Evolutionary conservation across 1,140 invertebrate genomes (phyloP).

Genomic region (Gryon sp.): DNA sequence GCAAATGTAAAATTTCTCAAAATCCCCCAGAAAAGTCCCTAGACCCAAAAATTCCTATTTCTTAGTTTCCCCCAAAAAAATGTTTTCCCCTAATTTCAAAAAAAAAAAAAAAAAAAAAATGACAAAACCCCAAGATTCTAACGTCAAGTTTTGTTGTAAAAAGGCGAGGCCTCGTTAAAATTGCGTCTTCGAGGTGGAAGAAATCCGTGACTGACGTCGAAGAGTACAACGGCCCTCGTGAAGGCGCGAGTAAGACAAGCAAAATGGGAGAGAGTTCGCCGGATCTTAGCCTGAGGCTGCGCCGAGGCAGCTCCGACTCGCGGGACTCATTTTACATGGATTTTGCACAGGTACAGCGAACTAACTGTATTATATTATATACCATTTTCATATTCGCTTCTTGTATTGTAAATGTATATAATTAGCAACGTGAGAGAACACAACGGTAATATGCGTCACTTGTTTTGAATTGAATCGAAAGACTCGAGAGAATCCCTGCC

Average conservation of each 20-base stretch:
- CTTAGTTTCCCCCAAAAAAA: too few species aligned
- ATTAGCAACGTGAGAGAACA: constrained; percentile 7
- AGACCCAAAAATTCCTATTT: too few species aligned
- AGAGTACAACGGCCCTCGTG: constrained; percentile 55
- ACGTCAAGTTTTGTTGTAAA: constrained; percentile 45
- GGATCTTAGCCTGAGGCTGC: constrained; percentile 89
- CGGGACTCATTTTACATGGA: constrained; percentile 93
- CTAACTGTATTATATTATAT: too few species aligned
- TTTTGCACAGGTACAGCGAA: constrained; percentile 84
- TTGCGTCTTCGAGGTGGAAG: constrained; percentile 67
- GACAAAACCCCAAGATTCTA: too few species aligned
- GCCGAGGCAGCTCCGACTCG: constrained; percentile 90
- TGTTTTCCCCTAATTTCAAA: too few species aligned
- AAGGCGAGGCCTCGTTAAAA: constrained; percentile 72
- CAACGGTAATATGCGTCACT: constrained; percentile 4
- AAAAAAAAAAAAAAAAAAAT: too few species aligned
- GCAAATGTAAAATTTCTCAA: too few species aligned
- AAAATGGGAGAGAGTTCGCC: constrained; percentile 89
- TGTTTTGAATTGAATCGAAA: constrained; percentile 1
- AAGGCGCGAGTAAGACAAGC: constrained; percentile 62
- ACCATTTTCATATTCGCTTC: constrained; percentile 15
- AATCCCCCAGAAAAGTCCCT: too few species aligned
- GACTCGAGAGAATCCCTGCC: not conserved
- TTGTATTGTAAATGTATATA: constrained; percentile 16
- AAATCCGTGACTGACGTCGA: constrained; percentile 63